phyloP scores from a whole-genome alignment of 2,888 invertebrate species.

The Himalopsyche anomala region DNA sequence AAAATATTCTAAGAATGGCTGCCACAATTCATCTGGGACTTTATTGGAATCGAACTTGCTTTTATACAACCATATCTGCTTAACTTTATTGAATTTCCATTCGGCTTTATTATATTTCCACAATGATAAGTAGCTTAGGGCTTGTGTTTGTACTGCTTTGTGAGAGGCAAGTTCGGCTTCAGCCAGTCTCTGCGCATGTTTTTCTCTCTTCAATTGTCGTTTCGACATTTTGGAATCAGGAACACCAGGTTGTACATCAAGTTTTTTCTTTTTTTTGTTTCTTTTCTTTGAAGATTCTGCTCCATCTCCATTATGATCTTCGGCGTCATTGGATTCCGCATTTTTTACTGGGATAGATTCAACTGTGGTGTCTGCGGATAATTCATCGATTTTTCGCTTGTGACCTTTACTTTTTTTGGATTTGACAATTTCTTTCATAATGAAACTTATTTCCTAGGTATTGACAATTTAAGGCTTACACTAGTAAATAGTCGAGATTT shows the following conservation, averaged over 20 bases:
- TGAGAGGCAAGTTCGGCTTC: conserved; percentile 76
- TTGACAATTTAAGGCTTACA: neutral
- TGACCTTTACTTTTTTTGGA: conserved; percentile 54
- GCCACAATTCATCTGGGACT: conserved; percentile 81
- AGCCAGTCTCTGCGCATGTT: conserved; percentile 77
- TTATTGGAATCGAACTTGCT: conserved; percentile 80
- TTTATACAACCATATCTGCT: conserved; percentile 86
- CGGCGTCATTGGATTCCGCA: conserved; percentile 31
- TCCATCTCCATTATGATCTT: neutral
- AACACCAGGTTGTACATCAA: conserved; percentile 68
- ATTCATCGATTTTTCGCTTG: conserved; percentile 53
- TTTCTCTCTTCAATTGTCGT: conserved; percentile 81
- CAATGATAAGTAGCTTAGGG: conserved; percentile 81
- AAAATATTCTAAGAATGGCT: conserved; percentile 83
- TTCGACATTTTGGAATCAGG: conserved; percentile 77
- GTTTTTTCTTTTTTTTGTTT: conserved; percentile 70
- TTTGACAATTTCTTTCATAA: conserved; percentile 48
- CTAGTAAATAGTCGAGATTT: neutral
- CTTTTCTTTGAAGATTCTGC: conserved; percentile 68
- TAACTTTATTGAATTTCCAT: conserved; percentile 89
- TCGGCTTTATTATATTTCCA: conserved; percentile 84
- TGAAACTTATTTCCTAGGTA: conserved; percentile 67
- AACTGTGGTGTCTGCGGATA: neutral
- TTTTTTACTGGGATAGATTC: conserved; percentile 32
- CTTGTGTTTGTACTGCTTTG: conserved; percentile 78